Conservation (phyloP, 2,797 vertebrate species). For the Tragopan temminckii region DNA sequence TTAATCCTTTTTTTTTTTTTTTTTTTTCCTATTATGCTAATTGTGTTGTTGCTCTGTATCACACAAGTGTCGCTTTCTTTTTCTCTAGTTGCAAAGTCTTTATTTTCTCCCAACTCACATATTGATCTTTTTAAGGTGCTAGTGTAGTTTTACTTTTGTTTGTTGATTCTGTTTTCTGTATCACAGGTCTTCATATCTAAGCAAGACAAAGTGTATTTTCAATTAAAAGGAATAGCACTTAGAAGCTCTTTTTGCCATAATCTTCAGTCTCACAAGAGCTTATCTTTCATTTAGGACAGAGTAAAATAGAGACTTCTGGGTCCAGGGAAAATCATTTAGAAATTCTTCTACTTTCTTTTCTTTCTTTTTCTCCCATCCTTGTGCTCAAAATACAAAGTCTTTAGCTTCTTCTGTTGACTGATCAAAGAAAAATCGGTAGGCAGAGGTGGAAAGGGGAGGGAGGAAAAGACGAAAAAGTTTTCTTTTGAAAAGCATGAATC, state of each 20-base stretch:
- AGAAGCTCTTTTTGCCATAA: neutral
- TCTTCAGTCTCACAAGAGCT: neutral
- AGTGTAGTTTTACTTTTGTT: neutral
- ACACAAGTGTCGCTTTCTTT: neutral
- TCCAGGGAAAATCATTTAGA: neutral
- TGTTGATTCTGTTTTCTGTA: neutral
- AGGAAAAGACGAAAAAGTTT: neutral
- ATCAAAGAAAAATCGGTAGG: slow-evolving; percentile 48
- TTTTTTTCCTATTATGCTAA: neutral
- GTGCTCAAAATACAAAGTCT: slow-evolving; percentile 52
- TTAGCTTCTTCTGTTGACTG: slow-evolving; percentile 51
- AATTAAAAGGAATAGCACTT: neutral
- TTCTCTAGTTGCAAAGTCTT: neutral
- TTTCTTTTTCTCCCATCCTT: neutral
- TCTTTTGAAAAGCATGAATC: neutral
- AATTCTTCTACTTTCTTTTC: neutral
- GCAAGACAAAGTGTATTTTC: neutral
- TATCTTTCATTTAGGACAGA: slow-evolving; percentile 3
- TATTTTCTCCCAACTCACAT: neutral
- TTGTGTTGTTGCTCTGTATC: neutral
- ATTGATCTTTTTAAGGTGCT: neutral
- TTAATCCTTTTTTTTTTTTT: neutral
- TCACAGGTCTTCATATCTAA: neutral
- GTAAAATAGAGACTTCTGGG: neutral
- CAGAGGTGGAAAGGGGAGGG: neutral